These are phyloP conservation scores for Ptychodera flava DNA, from an alignment of 35 echinoderm and acorn worm species.

Conservation along the genomic window DNA sequence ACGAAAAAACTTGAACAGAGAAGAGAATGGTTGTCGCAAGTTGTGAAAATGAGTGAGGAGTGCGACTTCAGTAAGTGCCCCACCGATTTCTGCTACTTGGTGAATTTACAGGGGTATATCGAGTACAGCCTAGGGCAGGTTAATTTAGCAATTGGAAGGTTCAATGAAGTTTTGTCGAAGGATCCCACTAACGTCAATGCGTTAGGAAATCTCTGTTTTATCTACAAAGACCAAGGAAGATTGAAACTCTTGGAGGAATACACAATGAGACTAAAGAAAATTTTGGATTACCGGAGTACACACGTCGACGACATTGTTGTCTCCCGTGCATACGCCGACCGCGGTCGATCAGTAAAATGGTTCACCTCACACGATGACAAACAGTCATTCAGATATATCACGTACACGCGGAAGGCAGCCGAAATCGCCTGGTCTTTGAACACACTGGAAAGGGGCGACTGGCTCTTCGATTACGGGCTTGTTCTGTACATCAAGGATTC, in stretches of 20 bases:
- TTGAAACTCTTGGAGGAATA: constrained; percentile 43
- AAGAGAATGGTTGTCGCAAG: constrained; percentile 19
- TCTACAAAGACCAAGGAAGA: constrained; percentile 60
- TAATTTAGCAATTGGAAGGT: constrained; percentile 31
- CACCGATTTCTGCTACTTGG: background rate
- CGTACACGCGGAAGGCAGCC: constrained; percentile 52
- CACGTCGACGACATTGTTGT: constrained; percentile 6
- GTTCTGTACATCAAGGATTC: constrained; percentile 55
- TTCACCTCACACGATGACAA: constrained; percentile 60
- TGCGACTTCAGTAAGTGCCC: background rate
- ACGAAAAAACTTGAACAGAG: constrained; percentile 28
- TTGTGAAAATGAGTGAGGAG: background rate
- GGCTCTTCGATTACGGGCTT: constrained; percentile 76
- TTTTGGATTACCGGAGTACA: constrained; percentile 8
- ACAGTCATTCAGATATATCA: constrained; percentile 62
- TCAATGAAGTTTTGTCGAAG: constrained; percentile 32
- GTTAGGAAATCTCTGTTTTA: constrained; percentile 51
- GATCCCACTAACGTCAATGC: constrained; percentile 65
- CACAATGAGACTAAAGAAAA: constrained; percentile 22
- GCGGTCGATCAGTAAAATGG: constrained; percentile 57
- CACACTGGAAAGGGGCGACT: constrained; percentile 58
- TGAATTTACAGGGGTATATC: constrained; percentile 58
- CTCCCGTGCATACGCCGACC: constrained; percentile 60
- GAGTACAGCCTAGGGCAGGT: constrained; percentile 43
- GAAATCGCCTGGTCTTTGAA: constrained; percentile 26